These are phyloP conservation scores for Pampus argenteus DNA, from an alignment of 2,797 vertebrate species.

Conservation along the genomic window DNA sequence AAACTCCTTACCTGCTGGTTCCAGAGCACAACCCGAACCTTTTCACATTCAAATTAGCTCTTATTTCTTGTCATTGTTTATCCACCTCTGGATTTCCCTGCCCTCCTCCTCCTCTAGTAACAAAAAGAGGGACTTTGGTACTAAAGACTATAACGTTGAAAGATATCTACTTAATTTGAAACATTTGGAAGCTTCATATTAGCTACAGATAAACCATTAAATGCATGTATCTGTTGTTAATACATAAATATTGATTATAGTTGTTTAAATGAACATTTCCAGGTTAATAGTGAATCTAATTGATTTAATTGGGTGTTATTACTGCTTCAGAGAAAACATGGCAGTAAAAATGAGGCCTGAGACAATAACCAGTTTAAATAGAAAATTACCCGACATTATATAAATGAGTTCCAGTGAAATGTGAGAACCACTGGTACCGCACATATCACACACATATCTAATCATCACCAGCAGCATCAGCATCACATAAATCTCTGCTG, in stretches of 20 bases:
- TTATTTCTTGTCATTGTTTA: slow-evolving; percentile 67
- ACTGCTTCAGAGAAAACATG: neutral
- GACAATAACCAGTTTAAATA: neutral
- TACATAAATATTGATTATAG: neutral
- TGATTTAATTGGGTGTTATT: no score
- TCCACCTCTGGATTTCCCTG: slow-evolving; percentile 48
- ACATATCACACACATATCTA: neutral
- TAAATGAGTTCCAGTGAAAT: neutral
- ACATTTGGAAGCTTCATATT: no score
- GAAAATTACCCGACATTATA: slow-evolving; percentile 7
- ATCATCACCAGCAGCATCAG: slow-evolving; percentile 5
- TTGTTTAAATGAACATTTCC: neutral
- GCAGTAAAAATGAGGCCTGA: slow-evolving; percentile 20
- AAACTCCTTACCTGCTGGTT: slow-evolving; percentile 5
- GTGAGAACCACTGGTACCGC: slow-evolving; percentile 1
- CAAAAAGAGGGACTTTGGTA: no score
- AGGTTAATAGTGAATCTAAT: neutral
- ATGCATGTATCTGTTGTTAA: neutral
- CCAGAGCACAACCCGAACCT: slow-evolving; percentile 11
- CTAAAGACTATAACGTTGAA: no score
- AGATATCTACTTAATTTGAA: no score
- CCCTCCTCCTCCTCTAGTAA: neutral
- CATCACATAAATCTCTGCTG: slow-evolving; percentile 36
- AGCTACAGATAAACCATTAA: no score
- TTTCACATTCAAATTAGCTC: slow-evolving; percentile 71